Percentiles rank a stretch among this genome's conserved stretches.
These are phyloP conservation scores for Drosophila mojavensis DNA, from an alignment of 1,140 invertebrate genomes.

Conservation along the genomic window DNA sequence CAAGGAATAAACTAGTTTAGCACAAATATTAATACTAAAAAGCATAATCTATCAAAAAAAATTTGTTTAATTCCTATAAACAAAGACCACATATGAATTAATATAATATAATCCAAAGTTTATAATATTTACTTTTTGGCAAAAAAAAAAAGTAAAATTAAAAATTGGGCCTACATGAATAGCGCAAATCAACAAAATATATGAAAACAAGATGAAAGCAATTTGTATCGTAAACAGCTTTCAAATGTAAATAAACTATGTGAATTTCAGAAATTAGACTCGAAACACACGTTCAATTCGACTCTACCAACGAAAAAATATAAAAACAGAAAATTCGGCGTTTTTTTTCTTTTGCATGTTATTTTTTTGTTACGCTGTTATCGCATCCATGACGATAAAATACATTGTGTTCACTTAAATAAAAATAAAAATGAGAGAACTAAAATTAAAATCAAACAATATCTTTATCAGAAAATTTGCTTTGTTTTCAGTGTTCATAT, in stretches of 20 bases:
- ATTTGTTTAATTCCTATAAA: too few relatives aligned
- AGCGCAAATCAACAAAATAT: constrained; percentile 9
- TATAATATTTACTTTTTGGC: too few relatives aligned
- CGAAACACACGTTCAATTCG: constrained; percentile 5
- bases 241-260: constrained; percentile 42
- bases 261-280: constrained; percentile 19
- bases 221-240: constrained; percentile 38
- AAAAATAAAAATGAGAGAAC: constrained; percentile 9
- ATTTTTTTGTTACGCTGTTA: constrained; percentile 6
- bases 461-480: constrained; percentile 18
- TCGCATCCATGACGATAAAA: constrained; percentile 19
- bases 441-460: neutral
- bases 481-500: neutral
- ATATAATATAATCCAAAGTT: too few relatives aligned
- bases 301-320: constrained; percentile 3
- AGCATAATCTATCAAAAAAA: too few relatives aligned
- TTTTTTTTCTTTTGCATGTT: neutral
- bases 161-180: constrained; percentile 5
- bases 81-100: too few relatives aligned
- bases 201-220: constrained; percentile 18
- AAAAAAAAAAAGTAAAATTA: too few relatives aligned
- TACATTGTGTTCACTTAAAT: neutral
- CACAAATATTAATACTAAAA: too few relatives aligned
- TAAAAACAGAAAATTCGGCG: neutral
- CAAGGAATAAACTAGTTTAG: too few relatives aligned